Conservation (phyloP, 2,797 vertebrate genomes). For the Sebastes diploproa region DNA sequence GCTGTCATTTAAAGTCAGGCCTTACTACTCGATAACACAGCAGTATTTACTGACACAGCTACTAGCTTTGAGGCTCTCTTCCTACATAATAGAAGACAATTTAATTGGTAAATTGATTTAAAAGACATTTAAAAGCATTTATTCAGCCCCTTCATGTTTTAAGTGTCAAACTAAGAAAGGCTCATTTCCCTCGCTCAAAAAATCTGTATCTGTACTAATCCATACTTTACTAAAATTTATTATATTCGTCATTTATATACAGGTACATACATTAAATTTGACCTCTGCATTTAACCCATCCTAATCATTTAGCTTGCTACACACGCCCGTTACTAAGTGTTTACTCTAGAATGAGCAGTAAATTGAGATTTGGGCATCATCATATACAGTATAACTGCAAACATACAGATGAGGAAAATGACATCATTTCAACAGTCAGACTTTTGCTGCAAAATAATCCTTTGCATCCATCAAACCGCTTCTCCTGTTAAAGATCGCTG, state of each 20-base stretch:
- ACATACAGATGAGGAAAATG: neutral
- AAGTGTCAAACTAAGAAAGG: neutral
- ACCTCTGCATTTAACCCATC: too few species aligned
- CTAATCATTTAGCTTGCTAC: too few species aligned
- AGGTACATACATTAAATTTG: too few species aligned
- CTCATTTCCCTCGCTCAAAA: neutral
- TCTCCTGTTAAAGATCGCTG: neutral
- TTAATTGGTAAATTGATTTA: neutral
- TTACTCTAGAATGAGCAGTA: neutral
- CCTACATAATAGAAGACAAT: neutral
- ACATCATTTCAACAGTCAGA: neutral
- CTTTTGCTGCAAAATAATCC: neutral
- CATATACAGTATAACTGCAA: too few species aligned
- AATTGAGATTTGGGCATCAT: rapidly evolving
- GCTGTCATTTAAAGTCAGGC: neutral
- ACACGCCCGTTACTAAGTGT: too few species aligned
- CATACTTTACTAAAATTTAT: too few species aligned
- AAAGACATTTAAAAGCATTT: neutral
- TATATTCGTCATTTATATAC: too few species aligned
- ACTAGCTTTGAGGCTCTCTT: neutral
- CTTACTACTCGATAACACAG: neutral
- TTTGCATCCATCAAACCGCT: neutral
- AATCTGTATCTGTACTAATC: rapidly evolving
- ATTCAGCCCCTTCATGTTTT: neutral
- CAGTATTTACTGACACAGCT: neutral